Evolutionary conservation across 2,888 invertebrate species (phyloP).

Genomic region (Steinernema carpocapsae): DNA sequence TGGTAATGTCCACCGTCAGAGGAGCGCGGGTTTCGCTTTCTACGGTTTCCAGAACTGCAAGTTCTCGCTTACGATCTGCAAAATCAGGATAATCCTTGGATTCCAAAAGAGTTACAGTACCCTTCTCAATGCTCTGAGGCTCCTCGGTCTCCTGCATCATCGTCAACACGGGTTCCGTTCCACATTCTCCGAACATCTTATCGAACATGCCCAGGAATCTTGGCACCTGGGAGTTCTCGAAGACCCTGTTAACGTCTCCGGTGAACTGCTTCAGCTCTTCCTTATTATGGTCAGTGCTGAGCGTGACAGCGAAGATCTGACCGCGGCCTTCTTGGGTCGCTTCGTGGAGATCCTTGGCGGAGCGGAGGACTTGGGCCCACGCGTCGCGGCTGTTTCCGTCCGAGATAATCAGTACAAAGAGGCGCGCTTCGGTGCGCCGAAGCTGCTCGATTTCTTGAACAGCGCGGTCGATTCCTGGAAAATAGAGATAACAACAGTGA

Average conservation of each 20-base stretch:
- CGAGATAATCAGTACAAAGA: conserved; percentile 50
- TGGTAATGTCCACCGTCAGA: conserved; percentile 5
- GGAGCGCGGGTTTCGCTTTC: conserved; percentile 10
- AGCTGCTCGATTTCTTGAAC: conserved; percentile 31
- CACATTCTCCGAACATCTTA: conserved; percentile 18
- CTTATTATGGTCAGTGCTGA: conserved; percentile 26
- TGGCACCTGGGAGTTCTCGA: conserved; percentile 16
- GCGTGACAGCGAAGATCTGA: conserved; percentile 33
- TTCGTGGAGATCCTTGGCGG: conserved; percentile 38
- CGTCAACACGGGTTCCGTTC: conserved; percentile 8
- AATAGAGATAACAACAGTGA: neutral
- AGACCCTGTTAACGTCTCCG: neutral
- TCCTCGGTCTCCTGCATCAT: conserved; percentile 25
- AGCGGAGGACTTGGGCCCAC: conserved; percentile 43
- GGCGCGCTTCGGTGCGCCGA: conserved; percentile 37
- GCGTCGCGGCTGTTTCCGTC: conserved; percentile 51
- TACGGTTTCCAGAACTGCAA: conserved; percentile 1
- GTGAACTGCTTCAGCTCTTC: conserved; percentile 27
- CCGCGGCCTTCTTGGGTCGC: neutral
- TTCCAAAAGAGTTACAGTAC: neutral
- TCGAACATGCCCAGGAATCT: conserved; percentile 18
- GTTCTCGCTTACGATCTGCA: neutral
- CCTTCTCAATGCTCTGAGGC: conserved; percentile 22
- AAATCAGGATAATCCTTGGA: neutral
- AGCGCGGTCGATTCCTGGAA: conserved; percentile 9